These are phyloP conservation scores for Orius insidiosus DNA, from an alignment of 1,140 invertebrate species.

Conservation along the genomic window DNA sequence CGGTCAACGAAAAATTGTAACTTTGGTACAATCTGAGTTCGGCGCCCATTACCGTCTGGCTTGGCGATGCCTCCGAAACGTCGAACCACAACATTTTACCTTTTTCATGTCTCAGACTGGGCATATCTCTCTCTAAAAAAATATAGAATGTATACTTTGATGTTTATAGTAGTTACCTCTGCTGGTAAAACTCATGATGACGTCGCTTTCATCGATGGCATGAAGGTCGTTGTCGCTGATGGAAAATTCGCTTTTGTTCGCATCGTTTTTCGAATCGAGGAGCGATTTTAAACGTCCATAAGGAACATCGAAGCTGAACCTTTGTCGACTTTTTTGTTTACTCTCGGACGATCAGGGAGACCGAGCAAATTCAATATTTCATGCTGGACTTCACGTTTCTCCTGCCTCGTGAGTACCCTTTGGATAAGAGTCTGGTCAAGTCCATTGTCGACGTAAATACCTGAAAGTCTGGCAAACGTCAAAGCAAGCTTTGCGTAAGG, in stretches of 20 bases:
- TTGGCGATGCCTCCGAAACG: conserved; percentile 59
- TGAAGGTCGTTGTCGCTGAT: conserved; percentile 58
- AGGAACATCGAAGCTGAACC: conserved; percentile 71
- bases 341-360: conserved; percentile 55
- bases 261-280: conserved; percentile 39
- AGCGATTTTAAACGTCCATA: conserved; percentile 72
- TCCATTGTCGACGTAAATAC: conserved; percentile 74
- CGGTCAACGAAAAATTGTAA: conserved; percentile 21
- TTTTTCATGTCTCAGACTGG: conserved; percentile 53
- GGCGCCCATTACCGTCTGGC: conserved; percentile 62
- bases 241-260: conserved; percentile 38
- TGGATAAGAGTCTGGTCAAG: conserved; percentile 70
- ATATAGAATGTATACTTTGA: background rate
- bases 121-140: conserved; percentile 3
- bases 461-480: conserved; percentile 27
- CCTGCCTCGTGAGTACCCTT: conserved; percentile 47
- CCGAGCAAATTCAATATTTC: conserved; percentile 76
- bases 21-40: conserved; percentile 58
- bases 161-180: conserved; percentile 43
- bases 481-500: no score
- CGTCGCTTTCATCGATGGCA: conserved; percentile 74
- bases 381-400: conserved; percentile 65
- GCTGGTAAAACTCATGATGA: conserved; percentile 83
- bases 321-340: conserved; percentile 2
- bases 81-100: conserved; percentile 84